These are phyloP conservation scores for Papilio xuthus DNA, from an alignment of 1,140 invertebrate species.

Conservation along the genomic window DNA sequence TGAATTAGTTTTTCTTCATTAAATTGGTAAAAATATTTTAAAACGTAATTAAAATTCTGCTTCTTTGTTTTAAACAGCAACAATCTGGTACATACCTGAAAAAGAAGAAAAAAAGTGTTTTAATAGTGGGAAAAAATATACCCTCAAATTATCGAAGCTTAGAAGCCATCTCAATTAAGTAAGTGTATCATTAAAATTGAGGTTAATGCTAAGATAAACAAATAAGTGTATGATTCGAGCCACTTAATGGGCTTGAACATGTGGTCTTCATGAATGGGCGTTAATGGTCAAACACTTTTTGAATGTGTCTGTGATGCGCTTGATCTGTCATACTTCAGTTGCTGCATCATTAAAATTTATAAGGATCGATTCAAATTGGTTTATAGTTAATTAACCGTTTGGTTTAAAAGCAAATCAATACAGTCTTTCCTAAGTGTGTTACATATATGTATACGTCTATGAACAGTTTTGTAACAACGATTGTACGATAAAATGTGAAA, in stretches of 20 bases:
- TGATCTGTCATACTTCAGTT: constrained; percentile 8
- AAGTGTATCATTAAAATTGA: constrained; percentile 45
- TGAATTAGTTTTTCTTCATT: background rate
- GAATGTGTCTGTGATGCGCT: constrained; percentile 32
- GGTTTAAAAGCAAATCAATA: background rate
- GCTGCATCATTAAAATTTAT: constrained; percentile 28
- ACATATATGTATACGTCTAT: background rate
- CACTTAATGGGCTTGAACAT: constrained; percentile 54
- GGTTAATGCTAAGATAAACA: constrained; percentile 48
- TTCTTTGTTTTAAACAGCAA: background rate
- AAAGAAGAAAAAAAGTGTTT: constrained; percentile 17
- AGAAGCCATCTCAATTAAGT: constrained; percentile 35
- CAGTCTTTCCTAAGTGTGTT: background rate
- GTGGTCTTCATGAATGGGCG: constrained; percentile 69
- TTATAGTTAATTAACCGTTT: background rate
- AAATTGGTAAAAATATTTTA: background rate
- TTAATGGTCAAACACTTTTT: constrained; percentile 52
- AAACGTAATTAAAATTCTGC: background rate
- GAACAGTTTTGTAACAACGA: background rate
- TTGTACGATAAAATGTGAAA: background rate
- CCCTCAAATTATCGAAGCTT: background rate
- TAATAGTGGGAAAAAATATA: background rate
- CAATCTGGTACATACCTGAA: constrained; percentile 26
- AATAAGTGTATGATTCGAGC: constrained; percentile 40
- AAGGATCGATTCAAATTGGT: constrained; percentile 18